Percentiles rank a stretch among this genome's conserved stretches.
phyloP scores from a whole-genome alignment of 2,797 vertebrate genomes.

The Eidolon dupreanum region DNA sequence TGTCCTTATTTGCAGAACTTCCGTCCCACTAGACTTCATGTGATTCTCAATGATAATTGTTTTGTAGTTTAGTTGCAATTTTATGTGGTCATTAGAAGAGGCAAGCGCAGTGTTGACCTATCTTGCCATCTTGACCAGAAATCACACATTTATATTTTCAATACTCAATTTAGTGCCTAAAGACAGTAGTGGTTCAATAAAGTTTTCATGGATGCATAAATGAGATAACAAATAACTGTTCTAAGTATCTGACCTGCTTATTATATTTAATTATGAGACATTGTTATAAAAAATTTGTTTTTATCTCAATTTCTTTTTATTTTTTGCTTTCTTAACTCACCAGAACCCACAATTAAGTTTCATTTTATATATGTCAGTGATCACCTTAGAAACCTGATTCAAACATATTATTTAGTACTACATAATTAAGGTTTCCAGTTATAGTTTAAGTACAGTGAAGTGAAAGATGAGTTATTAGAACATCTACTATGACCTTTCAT shows the following conservation, averaged over 20 bases:
- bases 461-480: background rate
- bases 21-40: too few relatives aligned
- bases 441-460: background rate
- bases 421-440: background rate
- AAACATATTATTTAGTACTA: fast-evolving
- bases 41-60: too few relatives aligned
- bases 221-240: background rate
- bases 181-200: background rate
- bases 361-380: background rate
- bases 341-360: background rate
- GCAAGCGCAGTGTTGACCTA: too few relatives aligned
- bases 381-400: background rate
- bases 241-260: background rate
- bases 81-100: too few relatives aligned
- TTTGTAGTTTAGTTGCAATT: too few relatives aligned
- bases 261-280: background rate
- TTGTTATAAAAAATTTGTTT: background rate
- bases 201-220: background rate
- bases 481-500: background rate
- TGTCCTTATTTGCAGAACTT: too few relatives aligned
- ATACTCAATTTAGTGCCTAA: background rate
- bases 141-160: background rate
- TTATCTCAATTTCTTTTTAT: background rate
- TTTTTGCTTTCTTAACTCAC: background rate
- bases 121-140: too few relatives aligned